Base-by-base conservation (phyloP, 2,113 vertebrate genomes). In the Phylloscopus whistleri region DNA sequence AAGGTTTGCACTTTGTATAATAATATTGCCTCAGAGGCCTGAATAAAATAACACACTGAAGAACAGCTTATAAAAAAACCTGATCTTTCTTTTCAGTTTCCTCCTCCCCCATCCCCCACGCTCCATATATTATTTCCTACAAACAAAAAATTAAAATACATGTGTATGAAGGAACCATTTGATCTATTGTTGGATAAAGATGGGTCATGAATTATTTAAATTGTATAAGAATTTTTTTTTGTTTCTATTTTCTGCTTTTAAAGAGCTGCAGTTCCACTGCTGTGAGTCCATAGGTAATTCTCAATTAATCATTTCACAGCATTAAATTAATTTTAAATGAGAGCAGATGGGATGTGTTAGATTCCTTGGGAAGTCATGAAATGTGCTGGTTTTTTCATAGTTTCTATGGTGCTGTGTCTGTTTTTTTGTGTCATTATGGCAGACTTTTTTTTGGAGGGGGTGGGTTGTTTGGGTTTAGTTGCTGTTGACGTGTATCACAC, bases 251-350 rank as follows among this genome's bases (percentile, higher is more conserved):
- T 75, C 81, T 87, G 23, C 43, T 53, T 90, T 21, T 85, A 74
- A 94, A 90, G 75, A 89, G 55, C 28, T 86, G 8, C 17, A 70
- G 24, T 95, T 94, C 69, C 84, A 73, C 69, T 89, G 53, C 26
- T 4, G 0, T 73, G 58, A 89, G 64, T 82, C 37, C 46, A 73
- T 11, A 82, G 52, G 86, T 92, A 94, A 94, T 96, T 97, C 26
- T 93, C 62, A 95, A 93, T 77, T 76, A 88, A 94, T 84, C 41
- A 74, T 95, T 95, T 92, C 84, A 81, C 24, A 95, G 80, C 72
- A 94, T 84, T 93, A 91, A 77, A 88, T 91, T 94, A 95, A 93
- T 97, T 95, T 94, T 74, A 81, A 94, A 95, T 89, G 43, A 77
- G 58, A 96, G 92, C 84, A 91, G 17, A 67, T 89, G 49, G 48